A percentile compares a stretch with the other conserved stretches of the same genome.
These are phyloP conservation scores for Drosophila meridiana DNA, from an alignment of 2,888 invertebrate species.

Conservation along the genomic window DNA sequence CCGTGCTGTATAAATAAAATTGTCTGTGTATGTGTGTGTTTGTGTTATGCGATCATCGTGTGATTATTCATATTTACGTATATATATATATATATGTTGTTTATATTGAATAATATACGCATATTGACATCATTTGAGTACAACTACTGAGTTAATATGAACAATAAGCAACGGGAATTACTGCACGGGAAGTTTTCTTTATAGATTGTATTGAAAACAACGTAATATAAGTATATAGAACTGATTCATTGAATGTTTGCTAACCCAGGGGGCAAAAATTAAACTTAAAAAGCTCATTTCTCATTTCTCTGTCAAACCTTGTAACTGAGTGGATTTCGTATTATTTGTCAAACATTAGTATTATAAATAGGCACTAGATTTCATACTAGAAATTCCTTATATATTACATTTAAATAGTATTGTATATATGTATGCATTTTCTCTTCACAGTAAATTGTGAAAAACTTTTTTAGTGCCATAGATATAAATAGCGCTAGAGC, in stretches of 20 bases:
- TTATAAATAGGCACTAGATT: not conserved
- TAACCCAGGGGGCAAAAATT: not conserved
- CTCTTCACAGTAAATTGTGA: not conserved
- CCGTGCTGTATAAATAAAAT: conserved; percentile 4
- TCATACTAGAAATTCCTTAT: not conserved
- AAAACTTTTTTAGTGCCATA: not conserved
- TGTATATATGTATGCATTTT: not conserved
- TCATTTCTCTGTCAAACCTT: too few relatives aligned
- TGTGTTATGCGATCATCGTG: conserved; percentile 34
- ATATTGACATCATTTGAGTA: not conserved
- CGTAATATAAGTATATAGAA: not conserved
- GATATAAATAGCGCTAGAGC: not conserved
- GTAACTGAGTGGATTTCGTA: too few relatives aligned
- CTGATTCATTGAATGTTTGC: not conserved
- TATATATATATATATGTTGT: not conserved
- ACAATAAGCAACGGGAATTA: not conserved
- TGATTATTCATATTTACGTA: conserved; percentile 11
- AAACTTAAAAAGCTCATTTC: too few relatives aligned
- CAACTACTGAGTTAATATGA: not conserved
- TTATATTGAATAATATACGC: not conserved
- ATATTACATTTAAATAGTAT: not conserved
- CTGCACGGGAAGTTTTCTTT: not conserved
- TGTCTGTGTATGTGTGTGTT: conserved; percentile 7
- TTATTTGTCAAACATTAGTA: too few relatives aligned
- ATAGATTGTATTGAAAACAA: not conserved